Base-by-base conservation (phyloP, 2,113 vertebrate species). In the Hylia prasina region DNA sequence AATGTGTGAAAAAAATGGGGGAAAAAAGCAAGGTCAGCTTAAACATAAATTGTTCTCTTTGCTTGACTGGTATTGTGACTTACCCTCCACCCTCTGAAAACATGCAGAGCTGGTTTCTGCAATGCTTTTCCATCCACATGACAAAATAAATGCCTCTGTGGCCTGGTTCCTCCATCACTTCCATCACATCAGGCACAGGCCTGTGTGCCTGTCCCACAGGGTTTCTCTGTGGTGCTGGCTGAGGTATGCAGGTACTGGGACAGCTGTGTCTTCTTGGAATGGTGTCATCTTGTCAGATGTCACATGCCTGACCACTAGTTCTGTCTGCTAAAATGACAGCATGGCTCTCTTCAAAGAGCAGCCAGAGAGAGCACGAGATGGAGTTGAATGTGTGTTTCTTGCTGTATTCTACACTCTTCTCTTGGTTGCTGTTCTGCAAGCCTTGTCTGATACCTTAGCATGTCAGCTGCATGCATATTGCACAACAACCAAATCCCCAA, bases 401-500 rank as follows among this genome's bases (percentile, higher is more conserved):
- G 73, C 63, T 88, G 3, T 48, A 20, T 80, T 95, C 93, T 94
- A 68, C 63, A 51, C 24, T 50, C 48, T 50, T 11, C 37, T 94
- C 12, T 47, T 70, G 76, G 79, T 24, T 86, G 87, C 87, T 93
- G 24, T 69, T 96, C 54, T 94, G 71, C 75, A 78, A 89, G 85
- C 63, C 61, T 37, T 63, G 50, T 91, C 89, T 96, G 93, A 93
- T 87, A 82, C 93, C 66, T 96, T 87, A 93, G 84, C 78, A 37
- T 50, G 78, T 81, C 91, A 88, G 69, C 78, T 96, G 69, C 65
- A 73, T 78, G 85, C 8, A 6, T 82, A 94, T 90, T 88, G 56
- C 33, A 69, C 60, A 61, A 48, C 78, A 53, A 30, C 33, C 23
- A 4, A 63, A 70, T 80, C 54, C 65, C 21, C 66, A 91, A 5